A percentile compares a stretch with the other conserved stretches of the same genome.
Conservation (phyloP, 2,113 vertebrate species). For the Corydoras maculifer region DNA sequence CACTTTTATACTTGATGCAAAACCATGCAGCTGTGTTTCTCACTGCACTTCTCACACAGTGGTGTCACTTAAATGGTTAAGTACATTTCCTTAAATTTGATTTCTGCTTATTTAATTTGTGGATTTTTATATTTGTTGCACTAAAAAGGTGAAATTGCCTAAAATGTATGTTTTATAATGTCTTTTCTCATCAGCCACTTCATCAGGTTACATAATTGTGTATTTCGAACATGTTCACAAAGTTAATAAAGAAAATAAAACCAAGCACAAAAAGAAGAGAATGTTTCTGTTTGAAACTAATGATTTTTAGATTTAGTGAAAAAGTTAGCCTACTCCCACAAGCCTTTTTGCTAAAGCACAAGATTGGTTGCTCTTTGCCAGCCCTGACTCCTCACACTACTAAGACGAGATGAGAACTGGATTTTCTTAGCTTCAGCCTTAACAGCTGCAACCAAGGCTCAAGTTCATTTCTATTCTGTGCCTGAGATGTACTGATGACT, state of each 20-base stretch:
- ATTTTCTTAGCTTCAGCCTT: not conserved
- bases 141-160: not conserved
- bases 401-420: not conserved
- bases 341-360: not conserved
- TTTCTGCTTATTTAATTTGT: not conserved
- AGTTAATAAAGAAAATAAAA: no score
- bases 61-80: not conserved
- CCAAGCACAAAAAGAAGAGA: no score
- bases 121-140: conserved; percentile 3
- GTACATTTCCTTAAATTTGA: not conserved
- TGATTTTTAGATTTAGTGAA: not conserved
- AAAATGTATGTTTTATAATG: no score
- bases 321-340: no score
- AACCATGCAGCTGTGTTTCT: conserved; percentile 59
- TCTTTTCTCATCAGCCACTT: no score
- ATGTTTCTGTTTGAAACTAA: no score
- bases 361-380: not conserved
- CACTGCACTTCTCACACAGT: conserved; percentile 43
- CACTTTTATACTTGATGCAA: conserved; percentile 38
- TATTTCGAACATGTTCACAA: no score
- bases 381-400: not conserved
- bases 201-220: no score
- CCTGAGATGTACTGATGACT: not conserved
- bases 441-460: not conserved
- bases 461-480: not conserved